Conservation (phyloP, 2,113 vertebrate species). For the Antechinus stuartii region DNA sequence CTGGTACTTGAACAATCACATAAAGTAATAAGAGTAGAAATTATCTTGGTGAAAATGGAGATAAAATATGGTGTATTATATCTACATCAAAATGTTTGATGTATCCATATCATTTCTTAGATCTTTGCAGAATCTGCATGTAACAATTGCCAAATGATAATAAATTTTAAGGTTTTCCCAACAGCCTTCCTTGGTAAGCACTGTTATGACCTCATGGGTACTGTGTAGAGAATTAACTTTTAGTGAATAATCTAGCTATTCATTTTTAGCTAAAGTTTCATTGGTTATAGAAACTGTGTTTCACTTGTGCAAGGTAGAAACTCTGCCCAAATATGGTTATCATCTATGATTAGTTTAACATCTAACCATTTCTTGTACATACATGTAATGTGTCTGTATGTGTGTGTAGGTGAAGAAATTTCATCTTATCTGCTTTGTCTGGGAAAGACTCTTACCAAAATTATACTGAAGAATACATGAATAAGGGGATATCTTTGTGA, state of each 20-base stretch:
- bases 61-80: not conserved
- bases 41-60: not conserved
- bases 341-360: not conserved
- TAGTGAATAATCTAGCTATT: slow-evolving; percentile 11
- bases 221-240: not conserved
- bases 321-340: not conserved
- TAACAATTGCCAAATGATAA: not conserved
- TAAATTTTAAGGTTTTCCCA: slow-evolving; percentile 3
- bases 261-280: not conserved
- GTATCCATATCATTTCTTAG: not conserved
- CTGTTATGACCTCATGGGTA: not conserved
- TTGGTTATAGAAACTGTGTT: not conserved
- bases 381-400: not conserved
- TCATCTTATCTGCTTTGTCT: not conserved
- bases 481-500: not conserved
- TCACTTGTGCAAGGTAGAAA: not conserved
- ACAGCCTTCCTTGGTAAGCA: slow-evolving; percentile 39
- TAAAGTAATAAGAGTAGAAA: not conserved
- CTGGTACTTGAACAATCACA: not conserved
- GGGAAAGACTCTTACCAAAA: slow-evolving; percentile 24
- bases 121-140: not conserved
- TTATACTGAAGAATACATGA: not conserved
- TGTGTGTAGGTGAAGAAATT: not conserved
- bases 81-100: not conserved
- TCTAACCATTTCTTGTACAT: not conserved